Evolutionary conservation across 2,113 vertebrate genomes (phyloP).

Genomic region (Heterocephalus glaber): DNA sequence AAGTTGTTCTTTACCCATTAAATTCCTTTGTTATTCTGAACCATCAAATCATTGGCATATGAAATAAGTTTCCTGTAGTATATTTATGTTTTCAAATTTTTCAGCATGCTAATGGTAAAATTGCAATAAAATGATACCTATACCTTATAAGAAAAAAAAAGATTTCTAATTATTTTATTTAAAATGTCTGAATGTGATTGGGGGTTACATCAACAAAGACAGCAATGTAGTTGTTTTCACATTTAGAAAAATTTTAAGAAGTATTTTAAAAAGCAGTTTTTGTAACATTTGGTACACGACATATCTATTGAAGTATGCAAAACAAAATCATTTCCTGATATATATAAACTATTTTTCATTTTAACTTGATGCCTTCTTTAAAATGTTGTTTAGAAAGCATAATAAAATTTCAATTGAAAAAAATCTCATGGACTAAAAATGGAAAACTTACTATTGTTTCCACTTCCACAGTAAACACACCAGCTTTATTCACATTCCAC

Average conservation of each 20-base stretch:
- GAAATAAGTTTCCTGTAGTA: background rate
- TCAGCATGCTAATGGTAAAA: background rate
- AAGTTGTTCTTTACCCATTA: background rate
- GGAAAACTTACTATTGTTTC: conserved; percentile 59
- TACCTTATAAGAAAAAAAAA: background rate
- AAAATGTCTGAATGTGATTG: background rate
- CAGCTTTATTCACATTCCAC: conserved; percentile 63
- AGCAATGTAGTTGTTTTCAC: conserved; percentile 16
- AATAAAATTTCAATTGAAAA: conserved; percentile 36
- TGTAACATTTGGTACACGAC: background rate
- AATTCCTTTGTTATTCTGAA: background rate
- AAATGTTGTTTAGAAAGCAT: conserved; percentile 33
- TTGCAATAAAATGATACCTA: background rate
- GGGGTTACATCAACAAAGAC: background rate
- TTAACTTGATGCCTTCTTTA: conserved; percentile 60
- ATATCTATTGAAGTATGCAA: background rate
- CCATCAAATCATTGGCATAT: conserved; percentile 40
- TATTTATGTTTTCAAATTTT: conserved; percentile 17
- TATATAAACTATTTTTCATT: conserved; percentile 23
- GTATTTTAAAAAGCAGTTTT: background rate
- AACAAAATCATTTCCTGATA: background rate
- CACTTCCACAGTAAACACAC: conserved; percentile 60
- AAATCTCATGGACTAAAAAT: conserved; percentile 55
- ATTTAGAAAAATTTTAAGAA: background rate
- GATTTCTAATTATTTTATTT: conserved; percentile 51